Evolutionary conservation across 2,113 vertebrate genomes (phyloP).

Genomic region (Falco punctatus): DNA sequence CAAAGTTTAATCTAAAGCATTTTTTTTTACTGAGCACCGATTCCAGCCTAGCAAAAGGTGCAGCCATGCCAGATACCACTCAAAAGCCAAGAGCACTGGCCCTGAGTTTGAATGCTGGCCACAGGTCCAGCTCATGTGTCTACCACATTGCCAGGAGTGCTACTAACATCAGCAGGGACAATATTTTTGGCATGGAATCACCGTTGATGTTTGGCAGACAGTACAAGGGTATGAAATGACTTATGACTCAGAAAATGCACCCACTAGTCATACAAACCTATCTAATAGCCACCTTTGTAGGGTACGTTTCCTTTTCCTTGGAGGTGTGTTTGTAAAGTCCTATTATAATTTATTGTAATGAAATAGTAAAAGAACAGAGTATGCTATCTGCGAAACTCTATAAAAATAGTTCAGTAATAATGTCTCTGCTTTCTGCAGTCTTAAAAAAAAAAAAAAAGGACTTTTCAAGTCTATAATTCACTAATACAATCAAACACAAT

Average conservation of each 20-base stretch:
- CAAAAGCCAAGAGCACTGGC: rapidly evolving
- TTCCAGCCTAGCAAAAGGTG: background rate
- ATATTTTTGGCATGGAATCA: no score
- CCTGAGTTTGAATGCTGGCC: background rate
- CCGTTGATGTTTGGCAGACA: background rate
- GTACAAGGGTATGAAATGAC: background rate
- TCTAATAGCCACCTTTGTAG: background rate
- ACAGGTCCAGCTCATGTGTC: rapidly evolving
- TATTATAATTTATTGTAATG: no score
- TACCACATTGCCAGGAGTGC: rapidly evolving
- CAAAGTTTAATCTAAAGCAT: background rate
- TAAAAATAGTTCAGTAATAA: background rate
- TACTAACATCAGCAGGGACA: background rate
- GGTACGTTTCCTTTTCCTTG: background rate
- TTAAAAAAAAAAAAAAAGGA: background rate
- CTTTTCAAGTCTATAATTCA: background rate
- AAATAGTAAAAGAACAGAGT: background rate
- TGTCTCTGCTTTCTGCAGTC: background rate
- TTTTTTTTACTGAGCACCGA: background rate
- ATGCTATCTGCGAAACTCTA: rapidly evolving
- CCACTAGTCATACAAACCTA: background rate
- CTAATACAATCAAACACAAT: constrained; percentile 36
- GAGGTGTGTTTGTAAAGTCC: background rate
- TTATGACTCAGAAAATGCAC: background rate
- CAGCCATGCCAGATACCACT: background rate